Conservation (phyloP, 1,140 invertebrate genomes). For the Venustaconcha ellipsiformis region DNA sequence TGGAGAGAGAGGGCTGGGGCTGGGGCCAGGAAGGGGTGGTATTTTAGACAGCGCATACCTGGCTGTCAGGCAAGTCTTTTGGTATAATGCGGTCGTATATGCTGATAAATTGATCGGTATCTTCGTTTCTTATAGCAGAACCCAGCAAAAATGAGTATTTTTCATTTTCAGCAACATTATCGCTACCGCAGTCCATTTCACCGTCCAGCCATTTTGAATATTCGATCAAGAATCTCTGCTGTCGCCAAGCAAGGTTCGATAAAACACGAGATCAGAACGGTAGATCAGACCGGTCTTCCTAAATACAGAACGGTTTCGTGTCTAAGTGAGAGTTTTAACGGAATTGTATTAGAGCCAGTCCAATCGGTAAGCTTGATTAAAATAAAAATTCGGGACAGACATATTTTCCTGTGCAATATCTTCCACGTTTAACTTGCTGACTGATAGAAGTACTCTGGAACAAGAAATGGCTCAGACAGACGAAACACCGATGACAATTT, state of each 20-base stretch:
- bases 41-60: slow-evolving; percentile 35
- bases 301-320: no score
- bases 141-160: slow-evolving; percentile 58
- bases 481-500: no score
- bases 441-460: no score
- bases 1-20: background rate
- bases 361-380: no score
- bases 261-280: background rate
- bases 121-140: slow-evolving; percentile 57
- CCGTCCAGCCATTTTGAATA: slow-evolving; percentile 58
- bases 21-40: slow-evolving; percentile 2
- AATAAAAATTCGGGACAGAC: no score
- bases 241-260: slow-evolving; percentile 50
- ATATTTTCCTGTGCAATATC: no score
- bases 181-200: slow-evolving; percentile 55
- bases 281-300: background rate
- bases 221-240: slow-evolving; percentile 30
- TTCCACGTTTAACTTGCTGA: no score
- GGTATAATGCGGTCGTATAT: slow-evolving; percentile 55
- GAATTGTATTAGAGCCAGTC: no score
- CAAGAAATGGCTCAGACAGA: no score
- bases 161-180: slow-evolving; percentile 53
- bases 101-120: slow-evolving; percentile 53
- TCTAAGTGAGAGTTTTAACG: no score
- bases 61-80: slow-evolving; percentile 40